Percentiles rank a stretch among this genome's conserved stretches.
Evolutionary conservation across 2,888 invertebrate genomes (phyloP).

Genomic region (Lissonota sp.): DNA sequence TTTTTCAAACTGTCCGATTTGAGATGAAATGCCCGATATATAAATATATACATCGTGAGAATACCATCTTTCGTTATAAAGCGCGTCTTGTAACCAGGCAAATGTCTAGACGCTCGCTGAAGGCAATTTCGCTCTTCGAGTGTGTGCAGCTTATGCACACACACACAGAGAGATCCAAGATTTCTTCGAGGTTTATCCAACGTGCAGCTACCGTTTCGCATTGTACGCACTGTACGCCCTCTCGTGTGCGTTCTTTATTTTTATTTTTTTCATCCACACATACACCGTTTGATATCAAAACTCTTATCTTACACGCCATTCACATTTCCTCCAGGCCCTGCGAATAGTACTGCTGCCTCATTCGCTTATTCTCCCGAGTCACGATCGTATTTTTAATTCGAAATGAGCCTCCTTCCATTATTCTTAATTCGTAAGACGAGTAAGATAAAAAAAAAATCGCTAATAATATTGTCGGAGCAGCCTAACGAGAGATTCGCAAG

Average conservation of each 20-base stretch:
- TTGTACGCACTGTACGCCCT: conserved; percentile 39
- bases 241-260: conserved; percentile 33
- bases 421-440: conserved; percentile 31
- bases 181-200: conserved; percentile 47
- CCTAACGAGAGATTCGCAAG: no score
- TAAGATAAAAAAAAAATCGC: neutral
- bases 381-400: conserved; percentile 46
- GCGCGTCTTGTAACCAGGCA: conserved; percentile 19
- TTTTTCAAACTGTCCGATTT: no score
- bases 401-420: conserved; percentile 30
- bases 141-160: no score
- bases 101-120: conserved; percentile 35
- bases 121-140: conserved; percentile 51
- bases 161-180: conserved; percentile 48
- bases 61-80: conserved; percentile 45
- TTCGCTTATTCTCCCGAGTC: conserved; percentile 18
- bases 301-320: conserved; percentile 57
- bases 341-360: neutral
- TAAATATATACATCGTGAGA: conserved; percentile 56
- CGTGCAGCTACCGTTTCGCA: conserved; percentile 60
- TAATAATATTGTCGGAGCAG: neutral
- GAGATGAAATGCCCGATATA: conserved; percentile 18
- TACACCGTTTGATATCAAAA: conserved; percentile 43
- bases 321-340: conserved; percentile 37
- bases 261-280: conserved; percentile 11